Evolutionary conservation across 2,797 vertebrate species (phyloP).

Genomic region (Falco peregrinus): DNA sequence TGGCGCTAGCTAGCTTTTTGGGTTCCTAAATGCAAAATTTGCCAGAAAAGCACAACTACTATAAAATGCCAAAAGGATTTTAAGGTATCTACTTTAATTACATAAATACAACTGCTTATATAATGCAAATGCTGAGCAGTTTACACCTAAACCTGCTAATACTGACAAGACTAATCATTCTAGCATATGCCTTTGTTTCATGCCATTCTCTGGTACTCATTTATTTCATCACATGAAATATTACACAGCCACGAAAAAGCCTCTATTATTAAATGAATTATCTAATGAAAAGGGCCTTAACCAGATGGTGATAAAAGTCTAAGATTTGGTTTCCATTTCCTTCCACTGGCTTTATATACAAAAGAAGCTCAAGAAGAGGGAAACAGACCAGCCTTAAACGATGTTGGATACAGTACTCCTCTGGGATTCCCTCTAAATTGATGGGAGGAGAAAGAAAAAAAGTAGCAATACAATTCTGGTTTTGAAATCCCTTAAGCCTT

Average conservation of each 20-base stretch:
- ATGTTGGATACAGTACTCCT: too few relatives aligned
- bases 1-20: accelerated
- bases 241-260: background rate
- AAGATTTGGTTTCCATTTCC: background rate
- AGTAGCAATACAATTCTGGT: background rate
- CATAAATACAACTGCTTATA: background rate
- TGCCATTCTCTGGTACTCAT: background rate
- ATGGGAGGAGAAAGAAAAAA: too few relatives aligned
- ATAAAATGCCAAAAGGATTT: background rate
- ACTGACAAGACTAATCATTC: background rate
- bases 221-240: background rate
- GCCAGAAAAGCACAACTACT: background rate
- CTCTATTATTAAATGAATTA: background rate
- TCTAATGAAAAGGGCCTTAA: background rate
- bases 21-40: background rate
- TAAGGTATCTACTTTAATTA: background rate
- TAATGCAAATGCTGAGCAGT: background rate
- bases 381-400: background rate
- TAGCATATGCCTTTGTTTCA: background rate
- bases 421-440: background rate
- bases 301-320: background rate
- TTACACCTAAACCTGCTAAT: background rate
- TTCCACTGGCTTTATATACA: background rate
- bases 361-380: background rate
- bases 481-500: background rate